Conservation (phyloP, 2,113 vertebrate species). For the Bucco capensis region DNA sequence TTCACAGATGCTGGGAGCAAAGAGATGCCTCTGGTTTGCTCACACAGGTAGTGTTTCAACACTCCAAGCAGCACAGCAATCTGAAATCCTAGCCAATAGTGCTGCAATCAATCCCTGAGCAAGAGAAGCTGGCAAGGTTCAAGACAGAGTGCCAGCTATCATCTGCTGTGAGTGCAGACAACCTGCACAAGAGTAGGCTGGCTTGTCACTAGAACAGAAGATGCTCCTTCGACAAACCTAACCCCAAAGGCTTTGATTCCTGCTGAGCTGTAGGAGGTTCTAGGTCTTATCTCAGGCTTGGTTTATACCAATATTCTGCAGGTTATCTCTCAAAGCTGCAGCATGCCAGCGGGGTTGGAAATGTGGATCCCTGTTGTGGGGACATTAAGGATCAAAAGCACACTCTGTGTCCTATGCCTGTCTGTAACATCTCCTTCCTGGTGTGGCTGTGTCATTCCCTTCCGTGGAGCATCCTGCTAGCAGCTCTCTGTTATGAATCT, state of each 20-base stretch:
- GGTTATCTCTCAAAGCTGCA: not conserved
- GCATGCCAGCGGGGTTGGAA: not conserved
- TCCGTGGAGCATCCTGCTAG: not conserved
- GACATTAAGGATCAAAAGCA: not conserved
- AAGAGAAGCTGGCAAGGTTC: not conserved
- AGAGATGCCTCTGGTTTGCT: not conserved
- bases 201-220: not conserved
- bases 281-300: not conserved
- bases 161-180: not conserved
- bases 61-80: not conserved
- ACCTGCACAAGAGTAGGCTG: not conserved
- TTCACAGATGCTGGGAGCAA: not conserved
- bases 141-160: not conserved
- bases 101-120: not conserved
- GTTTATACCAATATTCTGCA: not conserved
- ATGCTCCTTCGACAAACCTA: not conserved
- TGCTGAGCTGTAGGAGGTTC: not conserved
- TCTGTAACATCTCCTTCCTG: not conserved
- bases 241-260: not conserved
- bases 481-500: not conserved
- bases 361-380: not conserved
- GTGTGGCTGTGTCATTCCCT: accelerated
- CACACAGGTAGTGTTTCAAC: not conserved
- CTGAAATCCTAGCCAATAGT: not conserved
- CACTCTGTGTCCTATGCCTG: not conserved